Base-by-base conservation (phyloP, 2,888 invertebrate genomes). In the Ectropis crepuscularia region DNA sequence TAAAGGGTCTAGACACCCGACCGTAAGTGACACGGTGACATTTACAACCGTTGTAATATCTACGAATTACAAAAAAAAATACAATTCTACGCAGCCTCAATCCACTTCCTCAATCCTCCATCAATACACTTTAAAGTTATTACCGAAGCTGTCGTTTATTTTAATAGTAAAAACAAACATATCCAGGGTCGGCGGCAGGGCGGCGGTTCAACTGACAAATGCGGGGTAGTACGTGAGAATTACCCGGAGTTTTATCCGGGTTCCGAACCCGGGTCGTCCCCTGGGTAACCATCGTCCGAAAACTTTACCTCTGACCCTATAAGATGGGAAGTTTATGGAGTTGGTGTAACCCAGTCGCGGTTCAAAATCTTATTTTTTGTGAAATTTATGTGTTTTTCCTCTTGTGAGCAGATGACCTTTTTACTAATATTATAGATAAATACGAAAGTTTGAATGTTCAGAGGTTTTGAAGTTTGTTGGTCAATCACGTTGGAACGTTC, bases 181-280 rank as follows among this genome's bases (percentile, higher is more conserved):
- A 67, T 64, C 58, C 55, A 48, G 53, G 37, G 11, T 8, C 5
- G 10, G 50, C 11, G 5, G 6, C 49, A 8, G 41, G 11, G 7
- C 45, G 62, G 55, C 67, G 71, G 69, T 69, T 65, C 61, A 57
- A 69, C 71, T 85, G 87, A 87, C 86, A 90, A 91, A 89, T 85
- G 82, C 77, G 80, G 79, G 81, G 82, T 84, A 87, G 85, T 86
- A 90, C 85, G 92, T 92, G 93, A 82, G 88, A 92, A 93, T 93
- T 90, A 90, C 91, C 81, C 82, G 83, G 85, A 92, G 88, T 91
- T 92, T 92, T 93, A 92, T 89, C 90, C 88, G 75, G 82, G 83
- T 79, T 79, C 81, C 81, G 82, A 82, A 83, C 83, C 84, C 78
- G 75, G 77, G 76, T 74, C 65, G 79, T 85, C 88, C 86, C 90